Evolutionary conservation across 2,113 vertebrate genomes (phyloP).

Genomic region (Cyanoderma ruficeps): DNA sequence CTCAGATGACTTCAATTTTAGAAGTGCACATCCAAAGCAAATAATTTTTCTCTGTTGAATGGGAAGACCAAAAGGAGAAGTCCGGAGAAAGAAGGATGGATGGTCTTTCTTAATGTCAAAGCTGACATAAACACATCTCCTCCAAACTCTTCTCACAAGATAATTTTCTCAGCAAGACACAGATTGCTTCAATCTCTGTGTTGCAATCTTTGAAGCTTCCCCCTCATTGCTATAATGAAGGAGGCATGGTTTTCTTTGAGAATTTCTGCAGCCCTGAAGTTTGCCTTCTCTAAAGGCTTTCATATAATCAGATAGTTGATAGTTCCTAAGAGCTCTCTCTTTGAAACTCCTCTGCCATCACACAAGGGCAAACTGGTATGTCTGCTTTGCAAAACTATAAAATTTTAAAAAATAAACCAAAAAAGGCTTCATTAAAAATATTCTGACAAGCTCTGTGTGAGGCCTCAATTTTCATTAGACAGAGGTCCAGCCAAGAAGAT

Average conservation of each 20-base stretch:
- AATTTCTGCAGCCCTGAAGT: conserved; percentile 67
- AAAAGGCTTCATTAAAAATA: neutral
- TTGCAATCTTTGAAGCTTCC: conserved; percentile 74
- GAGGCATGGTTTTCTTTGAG: conserved; percentile 66
- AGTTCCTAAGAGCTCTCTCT: conserved; percentile 50
- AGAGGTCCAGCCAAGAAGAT: neutral
- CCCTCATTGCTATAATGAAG: conserved; percentile 58
- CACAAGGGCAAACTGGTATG: neutral
- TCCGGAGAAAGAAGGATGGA: conserved; percentile 65
- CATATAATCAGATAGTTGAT: conserved; percentile 52
- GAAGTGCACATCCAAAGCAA: conserved; percentile 71
- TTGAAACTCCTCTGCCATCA: conserved; percentile 24
- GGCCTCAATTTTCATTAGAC: neutral
- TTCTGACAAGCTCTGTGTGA: neutral
- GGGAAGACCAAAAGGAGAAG: conserved; percentile 67
- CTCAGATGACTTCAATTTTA: conserved; percentile 68
- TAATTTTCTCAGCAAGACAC: conserved; percentile 75
- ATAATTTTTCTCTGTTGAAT: conserved; percentile 65
- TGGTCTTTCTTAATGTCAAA: conserved; percentile 75
- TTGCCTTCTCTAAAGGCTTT: conserved; percentile 68
- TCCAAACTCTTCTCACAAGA: conserved; percentile 59
- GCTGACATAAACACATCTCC: conserved; percentile 70
- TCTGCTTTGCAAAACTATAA: neutral
- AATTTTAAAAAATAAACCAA: neutral
- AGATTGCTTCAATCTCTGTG: conserved; percentile 74